A percentile compares a stretch with the other conserved stretches of the same genome.
phyloP scores from a whole-genome alignment of 2,797 vertebrate species.

The Toxotes lorentzi region DNA sequence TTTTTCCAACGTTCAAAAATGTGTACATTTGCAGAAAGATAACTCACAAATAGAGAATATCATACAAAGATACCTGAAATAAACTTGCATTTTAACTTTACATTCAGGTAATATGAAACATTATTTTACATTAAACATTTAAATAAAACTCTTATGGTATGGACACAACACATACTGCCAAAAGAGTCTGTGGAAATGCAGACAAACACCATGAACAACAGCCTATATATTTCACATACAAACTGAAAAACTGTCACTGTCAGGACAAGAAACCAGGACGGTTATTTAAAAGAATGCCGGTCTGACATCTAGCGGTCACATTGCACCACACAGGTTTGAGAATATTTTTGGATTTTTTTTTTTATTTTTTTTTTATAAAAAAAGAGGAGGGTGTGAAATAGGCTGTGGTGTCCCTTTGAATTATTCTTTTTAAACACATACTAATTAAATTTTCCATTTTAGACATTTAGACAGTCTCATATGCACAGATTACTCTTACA shows the following conservation, averaged over 20 bases:
- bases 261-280: background rate
- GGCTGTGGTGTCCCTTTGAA: background rate
- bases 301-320: slow-evolving; percentile 75
- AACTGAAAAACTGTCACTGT: background rate
- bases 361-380: too few species aligned
- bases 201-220: slow-evolving; percentile 4
- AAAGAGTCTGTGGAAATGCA: background rate
- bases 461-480: background rate
- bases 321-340: background rate
- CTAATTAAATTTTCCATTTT: background rate
- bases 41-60: background rate
- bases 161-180: background rate
- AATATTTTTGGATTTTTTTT: too few species aligned
- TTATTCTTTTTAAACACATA: background rate
- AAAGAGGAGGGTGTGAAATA: too few species aligned
- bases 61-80: background rate
- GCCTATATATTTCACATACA: slow-evolving; percentile 3
- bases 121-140: background rate
- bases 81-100: background rate
- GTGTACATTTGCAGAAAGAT: background rate
- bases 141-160: background rate
- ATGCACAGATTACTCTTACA: background rate
- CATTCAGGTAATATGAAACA: background rate
- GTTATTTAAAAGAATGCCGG: slow-evolving; percentile 1
- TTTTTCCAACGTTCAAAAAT: background rate